Evolutionary conservation across 2,888 invertebrate species (phyloP), one percentile per base, ranked within the genome.

Genomic region (Eretmocerus hayati): DNA sequence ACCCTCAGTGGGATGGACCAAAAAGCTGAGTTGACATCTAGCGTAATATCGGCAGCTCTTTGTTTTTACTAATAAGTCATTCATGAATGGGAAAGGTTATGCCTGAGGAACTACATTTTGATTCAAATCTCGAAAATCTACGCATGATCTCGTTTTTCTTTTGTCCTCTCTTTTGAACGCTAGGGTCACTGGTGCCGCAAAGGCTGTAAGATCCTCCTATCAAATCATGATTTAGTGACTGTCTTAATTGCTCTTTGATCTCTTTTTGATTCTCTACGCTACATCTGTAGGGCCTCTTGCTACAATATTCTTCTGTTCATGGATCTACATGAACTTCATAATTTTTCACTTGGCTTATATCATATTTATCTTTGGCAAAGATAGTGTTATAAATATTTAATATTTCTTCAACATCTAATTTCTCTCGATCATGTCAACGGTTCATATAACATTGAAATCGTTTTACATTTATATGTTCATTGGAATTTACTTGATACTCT

Each of bases 261-360:
- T 55, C 50, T 18, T 6, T 23, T 44, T 42, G 50, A 41, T 53
- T 53, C 15, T 33, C 19, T 18, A 52, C 30, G 5, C 53, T 47
- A 30, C 56, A 56, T 46, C 30, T 45, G 36, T 56, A 51, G 36
- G 54, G 54, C 49, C 51, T 48, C 39, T 40, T 53, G 19, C 51
- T 30, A n/a, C 46, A 41, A 35, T 50, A 56, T 43, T 51, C 55
- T 30, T 53, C 39, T 48, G 49, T 48, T 22, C 46, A n/a, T 6
- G n/a, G 20, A 46, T 40, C 9, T 2, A 33, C 32, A 19, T 23
- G 11, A 31, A 15, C 22, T 45, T 36, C n/a, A 43, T 36, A 23
- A 13, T 23, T 15, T 23, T 47, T 5, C 19, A 23, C 15, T 5
- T 8, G 13, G 3, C 36, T 19, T 18, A 36, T 18, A 18, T 36